Percentiles rank a stretch among this genome's conserved stretches.
Conservation (phyloP, 2,797 vertebrate species). For the Nyctibius grandis region DNA sequence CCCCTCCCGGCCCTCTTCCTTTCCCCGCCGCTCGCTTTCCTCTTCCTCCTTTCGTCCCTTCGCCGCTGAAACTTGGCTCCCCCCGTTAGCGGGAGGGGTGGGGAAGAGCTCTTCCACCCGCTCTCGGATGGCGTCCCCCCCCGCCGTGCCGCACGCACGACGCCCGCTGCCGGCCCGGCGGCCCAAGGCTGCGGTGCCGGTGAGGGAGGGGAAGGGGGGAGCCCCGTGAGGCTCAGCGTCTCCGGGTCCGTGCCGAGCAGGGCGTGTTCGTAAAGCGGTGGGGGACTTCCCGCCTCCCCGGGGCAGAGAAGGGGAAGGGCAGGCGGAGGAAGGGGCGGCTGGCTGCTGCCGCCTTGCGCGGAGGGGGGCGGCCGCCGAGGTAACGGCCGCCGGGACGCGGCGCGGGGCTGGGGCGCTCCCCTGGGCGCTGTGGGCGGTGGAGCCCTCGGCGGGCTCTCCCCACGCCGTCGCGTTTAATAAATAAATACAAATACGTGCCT, state of each 20-base stretch:
- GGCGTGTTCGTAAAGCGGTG: background rate
- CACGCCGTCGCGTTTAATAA: background rate
- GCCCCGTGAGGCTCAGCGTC: background rate
- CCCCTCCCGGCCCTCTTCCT: background rate
- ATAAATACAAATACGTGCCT: rapidly evolving
- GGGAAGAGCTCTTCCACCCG: background rate
- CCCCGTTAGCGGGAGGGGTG: background rate
- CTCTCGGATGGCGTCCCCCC: background rate
- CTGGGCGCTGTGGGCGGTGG: background rate
- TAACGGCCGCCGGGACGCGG: background rate
- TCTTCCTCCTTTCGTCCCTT: background rate
- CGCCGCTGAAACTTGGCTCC: background rate
- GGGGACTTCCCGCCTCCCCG: background rate
- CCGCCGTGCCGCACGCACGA: background rate
- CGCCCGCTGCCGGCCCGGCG: background rate
- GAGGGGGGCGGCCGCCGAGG: background rate
- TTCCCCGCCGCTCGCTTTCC: background rate
- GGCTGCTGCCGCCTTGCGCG: background rate
- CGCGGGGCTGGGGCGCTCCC: background rate
- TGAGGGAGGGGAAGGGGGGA: background rate
- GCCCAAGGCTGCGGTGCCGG: background rate
- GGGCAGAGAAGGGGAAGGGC: too few relatives aligned
- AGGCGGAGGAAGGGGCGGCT: background rate
- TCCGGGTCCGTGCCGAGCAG: background rate
- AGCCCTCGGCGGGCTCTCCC: background rate